Percentiles rank a stretch among this genome's conserved stretches.
Evolutionary conservation across 2,113 vertebrate genomes (phyloP).

Genomic region (Syngnathus scovelli): DNA sequence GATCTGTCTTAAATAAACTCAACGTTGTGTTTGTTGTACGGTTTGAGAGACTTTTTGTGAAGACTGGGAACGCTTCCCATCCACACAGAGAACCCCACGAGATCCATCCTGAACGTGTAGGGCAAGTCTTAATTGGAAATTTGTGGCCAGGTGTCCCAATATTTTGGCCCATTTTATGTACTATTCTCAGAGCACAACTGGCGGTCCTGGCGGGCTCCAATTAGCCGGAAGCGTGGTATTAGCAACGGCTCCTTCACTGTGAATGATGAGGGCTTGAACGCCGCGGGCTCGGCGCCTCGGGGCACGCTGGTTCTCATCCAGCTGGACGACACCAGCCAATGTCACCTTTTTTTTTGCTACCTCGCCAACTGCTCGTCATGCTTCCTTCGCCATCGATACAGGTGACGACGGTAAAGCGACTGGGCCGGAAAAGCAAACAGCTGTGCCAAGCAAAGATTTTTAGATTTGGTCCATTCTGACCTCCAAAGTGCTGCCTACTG

Average conservation of each 20-base stretch:
- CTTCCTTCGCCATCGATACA: conserved; percentile 34
- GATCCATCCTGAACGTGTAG: not conserved
- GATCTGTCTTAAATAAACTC: too few species aligned
- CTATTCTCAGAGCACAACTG: conserved; percentile 13
- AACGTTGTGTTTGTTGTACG: too few species aligned
- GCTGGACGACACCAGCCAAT: conserved; percentile 35
- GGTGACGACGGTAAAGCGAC: conserved; percentile 10
- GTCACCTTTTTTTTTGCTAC: conserved; percentile 36
- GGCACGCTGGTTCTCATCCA: conserved; percentile 26
- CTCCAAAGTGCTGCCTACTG: not conserved
- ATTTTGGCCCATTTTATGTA: not conserved
- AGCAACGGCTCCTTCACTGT: conserved; percentile 13
- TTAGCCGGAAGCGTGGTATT: conserved; percentile 25
- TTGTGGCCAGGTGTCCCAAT: not conserved
- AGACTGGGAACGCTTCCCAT: not conserved
- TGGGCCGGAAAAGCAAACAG: conserved; percentile 13
- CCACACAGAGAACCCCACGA: too few species aligned
- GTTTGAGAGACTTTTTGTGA: not conserved
- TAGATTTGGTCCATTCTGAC: not conserved
- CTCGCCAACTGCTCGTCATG: conserved; percentile 3
- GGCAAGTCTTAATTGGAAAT: not conserved
- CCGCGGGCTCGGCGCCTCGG: conserved; percentile 10
- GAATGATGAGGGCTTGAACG: conserved; percentile 5
- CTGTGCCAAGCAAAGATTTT: conserved; percentile 19
- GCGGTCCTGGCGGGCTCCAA: conserved; percentile 10